These are phyloP conservation scores for Metacarcinus magister DNA, from an alignment of 2,888 invertebrate genomes.

Conservation along the genomic window DNA sequence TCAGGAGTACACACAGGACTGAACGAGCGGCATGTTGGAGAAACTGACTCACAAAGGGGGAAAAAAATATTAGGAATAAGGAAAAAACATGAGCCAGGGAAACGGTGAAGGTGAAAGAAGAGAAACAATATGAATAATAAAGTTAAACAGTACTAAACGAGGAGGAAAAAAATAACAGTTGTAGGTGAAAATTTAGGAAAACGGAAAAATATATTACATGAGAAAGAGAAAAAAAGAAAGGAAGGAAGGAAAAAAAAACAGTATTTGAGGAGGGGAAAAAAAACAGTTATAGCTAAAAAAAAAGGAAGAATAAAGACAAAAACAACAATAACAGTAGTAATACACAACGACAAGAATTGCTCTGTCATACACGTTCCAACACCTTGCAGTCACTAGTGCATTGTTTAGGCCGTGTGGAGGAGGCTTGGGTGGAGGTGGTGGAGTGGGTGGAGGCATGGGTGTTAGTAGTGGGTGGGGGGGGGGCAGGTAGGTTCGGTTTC, in stretches of 20 bases:
- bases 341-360: not conserved
- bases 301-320: not conserved
- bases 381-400: not conserved
- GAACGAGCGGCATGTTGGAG: too few relatives aligned
- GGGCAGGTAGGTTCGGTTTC: not conserved
- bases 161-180: not conserved
- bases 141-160: not conserved
- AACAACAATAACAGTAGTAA: not conserved
- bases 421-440: not conserved
- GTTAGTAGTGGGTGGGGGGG: not conserved
- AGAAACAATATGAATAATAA: not conserved
- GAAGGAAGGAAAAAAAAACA: not conserved
- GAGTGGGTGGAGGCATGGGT: not conserved
- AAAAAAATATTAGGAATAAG: not conserved
- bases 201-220: not conserved
- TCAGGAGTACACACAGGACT: not conserved
- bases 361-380: not conserved
- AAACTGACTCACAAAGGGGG: not conserved
- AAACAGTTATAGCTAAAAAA: not conserved
- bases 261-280: not conserved
- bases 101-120: not conserved
- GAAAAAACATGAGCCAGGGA: too few relatives aligned
- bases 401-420: not conserved
- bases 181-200: not conserved
- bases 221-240: not conserved